Evolutionary conservation across 2,113 vertebrate genomes (phyloP).

Genomic region (Proterorhinus semilunaris): DNA sequence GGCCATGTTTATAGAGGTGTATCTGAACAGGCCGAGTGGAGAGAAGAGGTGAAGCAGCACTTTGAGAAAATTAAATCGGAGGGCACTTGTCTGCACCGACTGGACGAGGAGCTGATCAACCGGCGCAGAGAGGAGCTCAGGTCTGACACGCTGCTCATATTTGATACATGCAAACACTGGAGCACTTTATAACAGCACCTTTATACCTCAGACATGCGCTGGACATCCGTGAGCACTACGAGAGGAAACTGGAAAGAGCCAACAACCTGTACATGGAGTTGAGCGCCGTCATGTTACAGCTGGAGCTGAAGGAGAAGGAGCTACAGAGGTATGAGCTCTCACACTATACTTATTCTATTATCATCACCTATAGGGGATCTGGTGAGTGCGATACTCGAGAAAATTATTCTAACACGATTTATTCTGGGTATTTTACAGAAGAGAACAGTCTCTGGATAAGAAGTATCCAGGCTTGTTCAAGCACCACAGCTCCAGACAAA

Average conservation of each 20-base stretch:
- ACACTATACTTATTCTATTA: background rate
- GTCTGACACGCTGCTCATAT: constrained; percentile 58
- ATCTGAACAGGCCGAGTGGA: constrained; percentile 89
- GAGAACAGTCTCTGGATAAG: constrained; percentile 93
- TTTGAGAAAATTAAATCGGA: constrained; percentile 99
- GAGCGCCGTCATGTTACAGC: constrained; percentile 94
- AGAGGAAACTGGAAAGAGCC: constrained; percentile 92
- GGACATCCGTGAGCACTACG: constrained; percentile 97
- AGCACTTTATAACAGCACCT: constrained; percentile 30
- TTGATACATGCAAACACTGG: background rate
- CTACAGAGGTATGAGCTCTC: constrained; percentile 80
- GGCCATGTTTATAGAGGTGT: constrained; percentile 42
- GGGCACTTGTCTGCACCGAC: constrained; percentile 92
- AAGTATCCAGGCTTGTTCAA: constrained; percentile 91
- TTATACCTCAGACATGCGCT: constrained; percentile 84
- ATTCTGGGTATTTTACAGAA: constrained; percentile 64
- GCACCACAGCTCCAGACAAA: constrained; percentile 83
- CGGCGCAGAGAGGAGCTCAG: constrained; percentile 92
- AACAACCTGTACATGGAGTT: constrained; percentile 99
- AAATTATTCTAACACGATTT: background rate
- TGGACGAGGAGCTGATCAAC: constrained; percentile 95
- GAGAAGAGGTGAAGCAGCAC: constrained; percentile 95
- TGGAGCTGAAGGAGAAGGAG: constrained; percentile 96
- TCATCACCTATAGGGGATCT: background rate
- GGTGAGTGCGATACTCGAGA: background rate